These are phyloP conservation scores for Drosophila equinoxialis DNA, from an alignment of 1,140 invertebrate species.

Conservation along the genomic window DNA sequence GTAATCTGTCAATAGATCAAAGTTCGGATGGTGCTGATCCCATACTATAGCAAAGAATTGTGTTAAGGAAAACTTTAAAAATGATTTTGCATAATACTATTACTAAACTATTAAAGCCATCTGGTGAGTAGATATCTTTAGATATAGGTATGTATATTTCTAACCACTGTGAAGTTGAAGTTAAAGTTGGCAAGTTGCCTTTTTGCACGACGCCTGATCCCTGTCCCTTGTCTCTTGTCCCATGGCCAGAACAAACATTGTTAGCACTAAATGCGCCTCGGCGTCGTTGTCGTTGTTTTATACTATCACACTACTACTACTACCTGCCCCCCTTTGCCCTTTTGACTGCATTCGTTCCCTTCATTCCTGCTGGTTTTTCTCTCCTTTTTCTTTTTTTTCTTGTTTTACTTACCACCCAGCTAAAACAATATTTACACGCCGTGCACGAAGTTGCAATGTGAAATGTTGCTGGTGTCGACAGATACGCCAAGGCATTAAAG, in stretches of 20 bases:
- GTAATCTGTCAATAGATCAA: too few species aligned
- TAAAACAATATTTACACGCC: conserved; percentile 75
- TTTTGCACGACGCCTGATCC: conserved; percentile 59
- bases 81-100: too few species aligned
- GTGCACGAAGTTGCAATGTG: conserved; percentile 75
- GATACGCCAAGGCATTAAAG: conserved; percentile 73
- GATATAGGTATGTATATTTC: not conserved
- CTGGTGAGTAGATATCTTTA: not conserved
- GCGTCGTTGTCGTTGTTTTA: conserved; percentile 63
- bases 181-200: conserved; percentile 22
- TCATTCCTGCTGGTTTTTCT: not conserved
- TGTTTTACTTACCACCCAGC: conserved; percentile 1
- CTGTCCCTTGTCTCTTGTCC: conserved; percentile 20
- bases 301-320: not conserved
- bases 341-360: not conserved
- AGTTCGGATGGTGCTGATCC: too few species aligned
- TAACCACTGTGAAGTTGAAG: not conserved
- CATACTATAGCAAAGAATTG: too few species aligned
- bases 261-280: conserved; percentile 73
- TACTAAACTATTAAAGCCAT: too few species aligned
- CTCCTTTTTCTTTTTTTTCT: not conserved
- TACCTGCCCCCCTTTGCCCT: not conserved
- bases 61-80: too few species aligned
- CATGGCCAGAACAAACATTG: conserved; percentile 74
- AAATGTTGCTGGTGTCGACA: conserved; percentile 74